These are phyloP conservation scores for Oryzias dopingdopingensis DNA, from an alignment of 2,797 vertebrate genomes.

Conservation along the genomic window DNA sequence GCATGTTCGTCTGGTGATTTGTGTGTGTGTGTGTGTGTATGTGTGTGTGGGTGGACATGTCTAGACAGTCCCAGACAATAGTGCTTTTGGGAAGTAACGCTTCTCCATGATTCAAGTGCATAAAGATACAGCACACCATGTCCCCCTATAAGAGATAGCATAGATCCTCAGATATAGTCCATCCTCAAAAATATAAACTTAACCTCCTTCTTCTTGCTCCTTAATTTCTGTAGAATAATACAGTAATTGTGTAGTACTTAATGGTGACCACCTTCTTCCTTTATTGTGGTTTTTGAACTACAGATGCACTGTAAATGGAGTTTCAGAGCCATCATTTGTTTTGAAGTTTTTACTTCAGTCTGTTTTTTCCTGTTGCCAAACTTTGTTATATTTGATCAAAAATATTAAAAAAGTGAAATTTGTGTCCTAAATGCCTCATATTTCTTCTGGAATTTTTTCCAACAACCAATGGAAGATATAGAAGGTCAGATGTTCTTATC, in stretches of 20 bases:
- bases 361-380: too few species aligned
- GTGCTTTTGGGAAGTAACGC: constrained; percentile 16
- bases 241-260: background rate
- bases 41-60: constrained; percentile 26
- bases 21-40: constrained; percentile 1
- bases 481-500: too few species aligned
- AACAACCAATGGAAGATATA: too few species aligned
- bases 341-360: too few species aligned
- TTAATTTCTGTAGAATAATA: constrained; percentile 1
- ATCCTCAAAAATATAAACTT: background rate
- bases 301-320: too few species aligned
- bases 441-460: too few species aligned
- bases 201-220: background rate
- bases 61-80: constrained; percentile 54
- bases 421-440: too few species aligned
- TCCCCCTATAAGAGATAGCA: constrained; percentile 4
- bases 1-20: constrained; percentile 2
- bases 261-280: background rate
- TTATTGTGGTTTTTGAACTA: background rate
- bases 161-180: constrained; percentile 9
- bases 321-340: too few species aligned
- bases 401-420: too few species aligned
- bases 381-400: too few species aligned
- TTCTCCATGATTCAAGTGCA: constrained; percentile 23
- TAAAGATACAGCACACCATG: constrained; percentile 3